phyloP scores from a whole-genome alignment of 2,797 vertebrate genomes.

The Bovichtus variegatus region DNA sequence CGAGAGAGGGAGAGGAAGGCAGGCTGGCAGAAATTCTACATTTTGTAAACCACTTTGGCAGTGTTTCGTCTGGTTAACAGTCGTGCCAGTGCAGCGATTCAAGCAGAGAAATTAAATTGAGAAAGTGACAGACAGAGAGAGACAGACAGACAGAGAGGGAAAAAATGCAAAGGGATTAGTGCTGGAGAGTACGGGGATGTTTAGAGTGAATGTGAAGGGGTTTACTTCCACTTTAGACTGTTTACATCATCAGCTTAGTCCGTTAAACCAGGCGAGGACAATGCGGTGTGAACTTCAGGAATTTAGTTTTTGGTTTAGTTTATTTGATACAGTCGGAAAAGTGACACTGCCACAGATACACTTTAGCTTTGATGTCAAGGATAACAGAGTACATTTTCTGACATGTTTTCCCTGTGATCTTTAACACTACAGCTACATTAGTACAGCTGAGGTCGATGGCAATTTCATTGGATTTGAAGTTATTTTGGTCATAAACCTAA shows the following conservation, averaged over 20 bases:
- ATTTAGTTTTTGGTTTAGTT: conserved; percentile 6
- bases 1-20: conserved; percentile 32
- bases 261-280: conserved; percentile 8
- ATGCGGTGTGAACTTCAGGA: neutral
- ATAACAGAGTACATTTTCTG: conserved; percentile 3
- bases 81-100: conserved; percentile 43
- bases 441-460: neutral
- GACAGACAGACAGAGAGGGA: conserved; percentile 21
- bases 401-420: conserved; percentile 2
- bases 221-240: conserved; percentile 31
- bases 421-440: neutral
- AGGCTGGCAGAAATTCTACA: conserved; percentile 58
- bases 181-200: conserved; percentile 12
- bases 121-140: conserved; percentile 58
- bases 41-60: conserved; percentile 64
- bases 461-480: neutral
- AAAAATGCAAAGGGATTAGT: conserved; percentile 54
- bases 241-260: conserved; percentile 32
- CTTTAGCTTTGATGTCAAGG: neutral
- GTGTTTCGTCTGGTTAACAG: conserved; percentile 56
- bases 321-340: conserved; percentile 7
- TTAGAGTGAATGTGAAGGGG: conserved; percentile 13
- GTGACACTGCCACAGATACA: neutral
- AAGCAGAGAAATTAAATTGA: conserved; percentile 73
- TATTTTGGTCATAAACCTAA: neutral